Percentiles rank a stretch among this genome's conserved stretches.
phyloP scores from a whole-genome alignment of 2,113 vertebrate species.

The Turdus rufiventris region DNA sequence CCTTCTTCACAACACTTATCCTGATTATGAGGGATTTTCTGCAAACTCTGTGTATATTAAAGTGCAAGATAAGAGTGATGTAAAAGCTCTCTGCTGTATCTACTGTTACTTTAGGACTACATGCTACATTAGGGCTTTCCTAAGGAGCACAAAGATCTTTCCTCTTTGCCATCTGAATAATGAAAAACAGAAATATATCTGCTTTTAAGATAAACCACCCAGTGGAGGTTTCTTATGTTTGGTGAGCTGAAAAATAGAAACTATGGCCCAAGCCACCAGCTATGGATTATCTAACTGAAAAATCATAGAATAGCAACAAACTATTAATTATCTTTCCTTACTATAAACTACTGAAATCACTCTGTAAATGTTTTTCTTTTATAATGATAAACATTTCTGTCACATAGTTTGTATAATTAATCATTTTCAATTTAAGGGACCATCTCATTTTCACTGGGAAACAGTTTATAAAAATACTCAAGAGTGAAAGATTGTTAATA shows the following conservation, averaged over 20 bases:
- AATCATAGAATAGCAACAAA: constrained; percentile 47
- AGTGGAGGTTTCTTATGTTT: background rate
- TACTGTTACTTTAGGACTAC: background rate
- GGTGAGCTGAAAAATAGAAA: background rate
- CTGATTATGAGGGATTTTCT: background rate
- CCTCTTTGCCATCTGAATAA: background rate
- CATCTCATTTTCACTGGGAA: constrained; percentile 49
- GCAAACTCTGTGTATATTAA: background rate
- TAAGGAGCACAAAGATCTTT: background rate
- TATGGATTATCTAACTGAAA: constrained; percentile 40
- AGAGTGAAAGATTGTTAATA: constrained; percentile 34
- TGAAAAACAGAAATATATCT: background rate
- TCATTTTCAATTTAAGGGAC: constrained; percentile 21
- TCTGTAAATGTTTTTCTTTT: constrained; percentile 61
- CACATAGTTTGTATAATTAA: constrained; percentile 23
- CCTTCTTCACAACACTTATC: background rate
- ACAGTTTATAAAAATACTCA: constrained; percentile 49
- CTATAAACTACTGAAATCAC: constrained; percentile 36
- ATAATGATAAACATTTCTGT: constrained; percentile 54
- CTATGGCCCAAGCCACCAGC: background rate
- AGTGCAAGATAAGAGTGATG: background rate
- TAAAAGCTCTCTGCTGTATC: background rate
- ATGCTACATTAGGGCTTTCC: background rate
- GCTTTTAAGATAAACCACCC: background rate
- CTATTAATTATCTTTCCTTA: constrained; percentile 50